phyloP scores from a whole-genome alignment of 2,113 vertebrate species.

The Scopus umbretta region DNA sequence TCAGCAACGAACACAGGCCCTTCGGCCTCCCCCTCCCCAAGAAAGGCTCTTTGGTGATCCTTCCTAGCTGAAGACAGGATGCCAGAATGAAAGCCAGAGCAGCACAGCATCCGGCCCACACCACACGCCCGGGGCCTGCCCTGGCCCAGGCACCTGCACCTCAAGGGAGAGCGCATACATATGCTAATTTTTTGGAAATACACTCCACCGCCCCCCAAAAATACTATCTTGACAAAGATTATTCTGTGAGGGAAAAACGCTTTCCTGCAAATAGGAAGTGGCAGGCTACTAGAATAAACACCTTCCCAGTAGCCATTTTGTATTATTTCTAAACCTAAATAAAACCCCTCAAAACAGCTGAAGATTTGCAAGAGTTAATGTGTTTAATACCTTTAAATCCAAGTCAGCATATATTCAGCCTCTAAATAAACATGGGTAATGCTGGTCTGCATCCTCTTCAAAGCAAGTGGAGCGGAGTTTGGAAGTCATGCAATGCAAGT shows the following conservation, averaged over 20 bases:
- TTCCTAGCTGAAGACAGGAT: neutral
- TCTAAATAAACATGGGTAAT: accelerated
- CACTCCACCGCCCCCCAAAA: no score
- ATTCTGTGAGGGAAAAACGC: neutral
- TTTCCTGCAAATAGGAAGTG: accelerated
- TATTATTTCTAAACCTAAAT: neutral
- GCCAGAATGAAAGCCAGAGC: no score
- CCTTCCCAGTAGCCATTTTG: accelerated
- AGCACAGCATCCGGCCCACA: no score
- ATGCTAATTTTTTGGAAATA: no score
- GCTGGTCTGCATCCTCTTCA: neutral
- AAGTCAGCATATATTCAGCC: neutral
- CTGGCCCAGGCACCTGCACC: neutral
- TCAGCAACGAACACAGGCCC: accelerated
- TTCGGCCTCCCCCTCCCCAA: accelerated
- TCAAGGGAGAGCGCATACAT: no score
- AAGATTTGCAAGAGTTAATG: neutral
- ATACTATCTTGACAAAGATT: neutral
- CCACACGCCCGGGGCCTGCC: no score
- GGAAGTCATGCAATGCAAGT: accelerated
- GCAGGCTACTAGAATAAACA: neutral
- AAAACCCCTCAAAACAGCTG: neutral
- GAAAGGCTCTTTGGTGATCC: accelerated
- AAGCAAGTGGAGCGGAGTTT: accelerated
- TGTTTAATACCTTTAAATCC: neutral